Conservation (phyloP, 2,113 vertebrate species). For the Microtus montanus region DNA sequence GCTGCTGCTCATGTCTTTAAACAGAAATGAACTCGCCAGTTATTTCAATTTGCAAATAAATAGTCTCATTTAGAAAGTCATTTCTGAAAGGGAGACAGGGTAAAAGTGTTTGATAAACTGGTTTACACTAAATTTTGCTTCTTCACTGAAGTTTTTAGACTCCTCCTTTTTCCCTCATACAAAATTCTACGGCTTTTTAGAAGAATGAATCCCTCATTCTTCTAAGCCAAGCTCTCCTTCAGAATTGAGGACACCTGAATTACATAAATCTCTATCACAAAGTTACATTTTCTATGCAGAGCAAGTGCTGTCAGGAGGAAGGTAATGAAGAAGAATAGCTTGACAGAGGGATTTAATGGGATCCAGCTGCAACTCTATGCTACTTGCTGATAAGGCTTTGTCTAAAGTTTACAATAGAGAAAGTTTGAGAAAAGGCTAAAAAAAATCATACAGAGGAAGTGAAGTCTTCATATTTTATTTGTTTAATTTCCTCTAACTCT, state of each 20-base stretch:
- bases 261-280: slow-evolving; percentile 94
- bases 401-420: slow-evolving; percentile 87
- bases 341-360: slow-evolving; percentile 92
- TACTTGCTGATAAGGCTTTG: slow-evolving; percentile 87
- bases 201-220: slow-evolving; percentile 61
- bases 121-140: slow-evolving; percentile 49
- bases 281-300: slow-evolving; percentile 91
- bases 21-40: background rate
- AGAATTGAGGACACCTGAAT: slow-evolving; percentile 90
- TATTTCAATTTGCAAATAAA: slow-evolving; percentile 18
- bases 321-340: slow-evolving; percentile 96
- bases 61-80: slow-evolving; percentile 26
- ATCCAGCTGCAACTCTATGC: slow-evolving; percentile 94
- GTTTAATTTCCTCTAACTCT: slow-evolving; percentile 83
- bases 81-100: background rate
- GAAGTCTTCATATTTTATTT: slow-evolving; percentile 85
- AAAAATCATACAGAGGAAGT: slow-evolving; percentile 86
- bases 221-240: slow-evolving; percentile 81
- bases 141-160: slow-evolving; percentile 58
- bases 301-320: slow-evolving; percentile 92
- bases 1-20: background rate
- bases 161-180: slow-evolving; percentile 47
- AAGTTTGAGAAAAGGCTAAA: slow-evolving; percentile 87
- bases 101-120: slow-evolving; percentile 42
- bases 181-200: slow-evolving; percentile 66